Evolutionary conservation across 2,888 invertebrate genomes (phyloP), one percentile per base, ranked within the genome.

Genomic region (Xiphydria camelus): DNA sequence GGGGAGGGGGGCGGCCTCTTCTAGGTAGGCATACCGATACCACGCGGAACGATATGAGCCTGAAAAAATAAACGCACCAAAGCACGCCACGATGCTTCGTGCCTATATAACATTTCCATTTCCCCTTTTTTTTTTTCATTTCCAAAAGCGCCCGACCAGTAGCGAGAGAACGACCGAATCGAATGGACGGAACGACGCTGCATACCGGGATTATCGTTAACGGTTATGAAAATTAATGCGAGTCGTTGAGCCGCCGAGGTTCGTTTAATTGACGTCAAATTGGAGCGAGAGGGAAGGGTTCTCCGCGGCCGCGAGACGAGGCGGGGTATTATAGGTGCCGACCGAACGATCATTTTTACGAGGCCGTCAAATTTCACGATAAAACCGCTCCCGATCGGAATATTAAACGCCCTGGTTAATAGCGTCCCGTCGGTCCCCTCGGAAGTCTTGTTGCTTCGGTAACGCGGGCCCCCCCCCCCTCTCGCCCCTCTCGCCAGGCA

Each of bases 211-310:
- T 49, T 51, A 53, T 54, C 60, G 51, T 61, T 55, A 57, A 5
- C 26, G 23, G 10, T 23, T 12, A 31, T 6, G 29, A 51, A 55
- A 64, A 53, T 58, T 55, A 55, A 61, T 49, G 48, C 38, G 43
- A 45, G 48, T 37, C 40, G 26, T 32, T 39, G 29, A 31, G 26
- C 20, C 18, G 20, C 25, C 15, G 26, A n/a, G 18, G 17, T 6
- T 43, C 49, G 51, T 66, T 68, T 64, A 66, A 66, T 66, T 62
- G 66, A 65, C 57, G 59, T 50, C 41, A 62, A 65, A 68, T 66
- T 63, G 61, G 58, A 59, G 46, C 41, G 6, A 53, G 45, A 34
- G 41, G 39, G 35, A 20, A 15, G 51, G 31, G 35, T 31, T 43
- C 18, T 33, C n/a, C 19, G 37, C 23, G 17, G 26, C 37, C 15